Conservation (phyloP, 2,797 vertebrate genomes). For the Decapterus maruadsi region DNA sequence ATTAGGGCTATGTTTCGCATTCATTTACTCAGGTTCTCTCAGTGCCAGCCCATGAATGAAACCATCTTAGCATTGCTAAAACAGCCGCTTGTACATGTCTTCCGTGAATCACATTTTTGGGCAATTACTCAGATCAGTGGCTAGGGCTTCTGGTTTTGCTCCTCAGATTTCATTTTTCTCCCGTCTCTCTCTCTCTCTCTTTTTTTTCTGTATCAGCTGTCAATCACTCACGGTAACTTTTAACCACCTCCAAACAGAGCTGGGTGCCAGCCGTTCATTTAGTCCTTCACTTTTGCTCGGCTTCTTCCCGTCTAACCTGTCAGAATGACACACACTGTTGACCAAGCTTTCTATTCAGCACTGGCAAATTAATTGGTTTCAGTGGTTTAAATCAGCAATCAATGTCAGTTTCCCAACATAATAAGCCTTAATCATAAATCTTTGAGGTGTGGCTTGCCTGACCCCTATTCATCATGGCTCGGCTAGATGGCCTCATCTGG, state of each 20-base stretch:
- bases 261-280: conserved; percentile 80
- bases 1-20: conserved; percentile 83
- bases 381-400: conserved; percentile 87
- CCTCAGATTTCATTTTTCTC: conserved; percentile 65
- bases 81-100: conserved; percentile 81
- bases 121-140: conserved; percentile 87
- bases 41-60: conserved; percentile 72
- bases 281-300: conserved; percentile 74
- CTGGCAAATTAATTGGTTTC: conserved; percentile 85
- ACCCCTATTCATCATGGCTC: conserved; percentile 82
- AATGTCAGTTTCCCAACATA: conserved; percentile 88
- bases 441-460: conserved; percentile 84
- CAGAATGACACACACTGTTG: conserved; percentile 87
- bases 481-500: conserved; percentile 90
- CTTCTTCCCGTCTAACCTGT: conserved; percentile 82
- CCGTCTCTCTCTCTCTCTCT: conserved; percentile 18
- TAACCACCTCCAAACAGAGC: conserved; percentile 84
- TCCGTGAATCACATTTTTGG: conserved; percentile 81
- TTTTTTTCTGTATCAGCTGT: conserved; percentile 79
- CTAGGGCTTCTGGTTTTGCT: conserved; percentile 68
- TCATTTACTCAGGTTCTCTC: conserved; percentile 81
- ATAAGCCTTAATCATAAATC: conserved; percentile 89
- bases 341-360: conserved; percentile 86
- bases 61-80: conserved; percentile 83
- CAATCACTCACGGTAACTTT: conserved; percentile 84